Evolutionary conservation across 2,113 vertebrate genomes (phyloP), one percentile per base, ranked within the genome.

Genomic region (Anguilla japonica): DNA sequence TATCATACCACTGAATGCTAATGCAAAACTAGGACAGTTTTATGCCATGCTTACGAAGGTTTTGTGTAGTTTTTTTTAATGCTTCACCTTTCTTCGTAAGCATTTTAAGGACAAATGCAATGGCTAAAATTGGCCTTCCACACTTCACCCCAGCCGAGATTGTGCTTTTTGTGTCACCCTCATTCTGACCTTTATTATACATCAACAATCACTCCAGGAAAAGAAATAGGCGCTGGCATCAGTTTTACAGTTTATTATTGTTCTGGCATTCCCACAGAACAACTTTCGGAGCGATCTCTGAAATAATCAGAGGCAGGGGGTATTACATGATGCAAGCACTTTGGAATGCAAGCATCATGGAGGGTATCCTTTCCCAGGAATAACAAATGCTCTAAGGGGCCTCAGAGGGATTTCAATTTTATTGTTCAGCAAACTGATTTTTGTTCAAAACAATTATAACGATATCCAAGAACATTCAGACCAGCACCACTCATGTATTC

Each of bases 301-400:
- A 75, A 75, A n/a, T 75, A 75, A 75, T 75, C 71, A 81, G 40
- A 46, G 40, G 22, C 34, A 39, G 80, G 40, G 67, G 40, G 34
- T 14, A 50, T 71, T 88, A 82, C 43, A 79, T 85, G 83, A 89
- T 41, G 89, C 87, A 84, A 90, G 87, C 84, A n/a, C 40, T 39
- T 82, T 88, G 91, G 87, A 91, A 93, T 89, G 85, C 84, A 88
- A 91, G 91, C 84, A 75, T 92, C 89, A 89, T 89, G 22, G 75
- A 50, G 82, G 78, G 87, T 81, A 82, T 83, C 39, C 13, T 78
- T 88, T 84, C 84, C 60, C 71, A 79, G 40, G 22, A 87, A 79
- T 57, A 87, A 84, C 67, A 83, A 56, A 71, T 39, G 3, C 18
- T 60, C 80, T 16, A 13, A 22, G 80, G 63, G 67, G 46, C n/a